phyloP scores from a whole-genome alignment of 2,888 invertebrate genomes.

The Notodonta ziczac region DNA sequence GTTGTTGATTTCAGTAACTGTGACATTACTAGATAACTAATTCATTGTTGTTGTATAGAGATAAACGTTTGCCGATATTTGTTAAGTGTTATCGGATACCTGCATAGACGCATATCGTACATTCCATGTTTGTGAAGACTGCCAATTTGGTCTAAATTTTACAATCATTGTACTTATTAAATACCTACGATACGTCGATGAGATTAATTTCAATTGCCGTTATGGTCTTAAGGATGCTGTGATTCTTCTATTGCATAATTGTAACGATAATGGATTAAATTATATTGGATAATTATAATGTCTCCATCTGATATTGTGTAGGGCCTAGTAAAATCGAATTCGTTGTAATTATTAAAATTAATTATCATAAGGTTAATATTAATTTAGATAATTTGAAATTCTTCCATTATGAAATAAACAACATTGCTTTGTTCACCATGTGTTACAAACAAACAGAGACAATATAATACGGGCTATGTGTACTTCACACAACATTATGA shows the following conservation, averaged over 20 bases:
- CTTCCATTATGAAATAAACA: conserved; percentile 70
- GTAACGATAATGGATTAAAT: conserved; percentile 71
- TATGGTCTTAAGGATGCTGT: conserved; percentile 84
- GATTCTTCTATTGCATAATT: conserved; percentile 84
- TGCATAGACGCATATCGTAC: conserved; percentile 84
- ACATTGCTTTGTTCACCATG: conserved; percentile 70
- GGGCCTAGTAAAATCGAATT: conserved; percentile 82
- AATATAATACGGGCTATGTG: conserved; percentile 77
- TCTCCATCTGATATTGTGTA: conserved; percentile 79
- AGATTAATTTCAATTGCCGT: conserved; percentile 81
- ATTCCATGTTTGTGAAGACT: conserved; percentile 85
- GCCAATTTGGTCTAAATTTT: conserved; percentile 85
- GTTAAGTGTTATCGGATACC: conserved; percentile 82
- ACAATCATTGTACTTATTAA: conserved; percentile 79
- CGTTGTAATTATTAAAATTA: conserved; percentile 76
- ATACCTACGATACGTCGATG: conserved; percentile 81
- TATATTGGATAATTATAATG: conserved; percentile 68
- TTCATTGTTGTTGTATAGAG: conserved; percentile 81
- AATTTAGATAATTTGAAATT: conserved; percentile 78
- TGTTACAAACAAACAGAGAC: conserved; percentile 70
- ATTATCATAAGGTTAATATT: conserved; percentile 66
- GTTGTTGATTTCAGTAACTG: conserved; percentile 69
- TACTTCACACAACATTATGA: conserved; percentile 69
- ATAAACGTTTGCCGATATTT: conserved; percentile 76
- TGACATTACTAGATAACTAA: conserved; percentile 68